A percentile compares a stretch with the other conserved stretches of the same genome.
Evolutionary conservation across 2,113 vertebrate species (phyloP).

Genomic region (Pipa parva): DNA sequence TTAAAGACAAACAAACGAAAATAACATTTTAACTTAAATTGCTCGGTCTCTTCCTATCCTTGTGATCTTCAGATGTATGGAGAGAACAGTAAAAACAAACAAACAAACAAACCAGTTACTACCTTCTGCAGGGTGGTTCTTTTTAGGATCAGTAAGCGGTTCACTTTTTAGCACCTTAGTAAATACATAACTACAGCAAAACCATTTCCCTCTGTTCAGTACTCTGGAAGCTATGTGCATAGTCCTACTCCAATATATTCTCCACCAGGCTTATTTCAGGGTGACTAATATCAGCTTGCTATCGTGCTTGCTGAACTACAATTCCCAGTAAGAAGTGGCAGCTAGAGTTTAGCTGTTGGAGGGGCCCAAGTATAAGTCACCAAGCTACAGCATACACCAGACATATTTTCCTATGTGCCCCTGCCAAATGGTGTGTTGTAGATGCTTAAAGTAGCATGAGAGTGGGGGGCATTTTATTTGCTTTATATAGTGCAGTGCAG

Average conservation of each 20-base stretch:
- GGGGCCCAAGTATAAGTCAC: too few relatives aligned
- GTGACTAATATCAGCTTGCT: too few relatives aligned
- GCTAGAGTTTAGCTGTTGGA: too few relatives aligned
- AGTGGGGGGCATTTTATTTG: too few relatives aligned
- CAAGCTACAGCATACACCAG: too few relatives aligned
- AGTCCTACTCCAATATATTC: not conserved
- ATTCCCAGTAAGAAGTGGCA: too few relatives aligned
- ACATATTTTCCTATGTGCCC: too few relatives aligned
- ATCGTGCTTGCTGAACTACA: not conserved
- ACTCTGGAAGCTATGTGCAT: not conserved
- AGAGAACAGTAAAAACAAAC: not conserved
- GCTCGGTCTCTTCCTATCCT: slow-evolving; percentile 1
- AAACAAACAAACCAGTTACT: not conserved
- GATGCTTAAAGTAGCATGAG: too few relatives aligned
- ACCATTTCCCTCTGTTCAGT: not conserved
- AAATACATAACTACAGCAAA: not conserved
- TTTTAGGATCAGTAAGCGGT: not conserved
- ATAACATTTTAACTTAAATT: slow-evolving; percentile 17
- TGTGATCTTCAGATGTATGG: not conserved
- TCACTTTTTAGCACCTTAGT: not conserved
- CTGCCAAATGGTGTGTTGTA: too few relatives aligned
- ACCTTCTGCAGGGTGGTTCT: not conserved
- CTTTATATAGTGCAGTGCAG: too few relatives aligned
- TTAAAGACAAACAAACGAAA: slow-evolving; percentile 27
- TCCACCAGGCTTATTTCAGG: not conserved